Base-by-base conservation (phyloP, 2,797 vertebrate species). In the Muraenolepis orangiensis region DNA sequence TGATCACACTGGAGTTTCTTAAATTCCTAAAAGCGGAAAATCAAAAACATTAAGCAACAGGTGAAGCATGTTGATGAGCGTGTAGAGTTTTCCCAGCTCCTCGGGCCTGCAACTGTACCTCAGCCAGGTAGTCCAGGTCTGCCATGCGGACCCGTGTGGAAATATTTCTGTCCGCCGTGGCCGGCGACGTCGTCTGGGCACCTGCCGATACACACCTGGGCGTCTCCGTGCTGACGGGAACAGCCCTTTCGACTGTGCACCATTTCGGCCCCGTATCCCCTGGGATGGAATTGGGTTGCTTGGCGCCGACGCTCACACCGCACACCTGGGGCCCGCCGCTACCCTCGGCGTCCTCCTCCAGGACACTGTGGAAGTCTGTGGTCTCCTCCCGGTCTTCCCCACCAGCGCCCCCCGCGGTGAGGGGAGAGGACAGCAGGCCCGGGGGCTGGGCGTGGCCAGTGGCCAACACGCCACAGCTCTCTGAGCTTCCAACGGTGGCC, bases 41-140 rank as follows among this genome's bases (percentile, higher is more conserved):
- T 13, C 30, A 14, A 38, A 11, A 66, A 66, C 26, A 66, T 10
- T 51, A 1, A 16, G n/a, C n/a, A 18, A 28, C 10, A 74, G 10
- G 2, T 28, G 66, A n/a, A 30, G 69, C 0, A 1, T 28, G 67
- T 28, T 32, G 5, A 3, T 32, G 36, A 1, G 38, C 32, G 31
- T 4, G 3, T 3, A 29, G 36, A 23, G 20, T 20, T 26, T 2
- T 1, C 18, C 2, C 66, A n/a, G 7, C 30, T 68, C 26, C 64
- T 20, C 29, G 11, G 11, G 28, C 14, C 12, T 68, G 46, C 12
- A 32, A 31, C 12, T 67, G 74, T 82, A 94, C 93, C 90, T 87
- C 73, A 26, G 76, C 14, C 0, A 92, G 4, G 32, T 84, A 87
- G 82, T 94, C 90, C 77, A 93, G 83, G 73, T 94, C 93, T 14